Conservation (phyloP, 2,888 invertebrate genomes). For the Scrobipalpa costella region DNA sequence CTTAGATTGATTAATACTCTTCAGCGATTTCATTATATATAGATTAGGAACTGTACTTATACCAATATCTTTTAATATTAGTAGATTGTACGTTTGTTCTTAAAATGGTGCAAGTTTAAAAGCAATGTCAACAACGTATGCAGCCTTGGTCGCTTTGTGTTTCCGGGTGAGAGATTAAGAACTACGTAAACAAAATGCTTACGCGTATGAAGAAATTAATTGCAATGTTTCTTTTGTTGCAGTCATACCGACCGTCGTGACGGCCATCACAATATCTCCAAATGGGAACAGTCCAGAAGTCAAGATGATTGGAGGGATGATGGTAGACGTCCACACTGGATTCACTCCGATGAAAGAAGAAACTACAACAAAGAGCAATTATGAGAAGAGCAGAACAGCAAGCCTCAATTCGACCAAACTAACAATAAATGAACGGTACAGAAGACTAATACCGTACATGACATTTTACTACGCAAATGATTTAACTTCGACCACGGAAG, state of each 20-base stretch:
- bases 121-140: conserved; percentile 20
- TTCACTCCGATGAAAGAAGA: conserved; percentile 54
- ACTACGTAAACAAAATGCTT: neutral
- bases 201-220: conserved; percentile 18
- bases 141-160: conserved; percentile 11
- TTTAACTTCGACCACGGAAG: conserved; percentile 65
- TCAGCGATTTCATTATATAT: conserved; percentile 3
- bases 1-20: neutral
- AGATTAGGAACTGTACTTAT: neutral
- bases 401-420: conserved; percentile 61
- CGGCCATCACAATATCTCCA: conserved; percentile 71
- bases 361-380: conserved; percentile 42
- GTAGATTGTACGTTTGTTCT: neutral
- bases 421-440: conserved; percentile 84
- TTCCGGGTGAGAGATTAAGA: conserved; percentile 18
- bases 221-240: conserved; percentile 54
- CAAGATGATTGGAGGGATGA: conserved; percentile 69
- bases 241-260: conserved; percentile 62
- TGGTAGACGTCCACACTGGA: conserved; percentile 59
- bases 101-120: conserved; percentile 17
- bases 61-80: neutral
- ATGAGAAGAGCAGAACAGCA: conserved; percentile 45
- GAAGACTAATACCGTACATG: conserved; percentile 91
- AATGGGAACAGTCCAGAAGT: conserved; percentile 76
- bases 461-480: conserved; percentile 88